Conservation (phyloP, 2,888 invertebrate genomes). For the Luperina nickerlii region DNA sequence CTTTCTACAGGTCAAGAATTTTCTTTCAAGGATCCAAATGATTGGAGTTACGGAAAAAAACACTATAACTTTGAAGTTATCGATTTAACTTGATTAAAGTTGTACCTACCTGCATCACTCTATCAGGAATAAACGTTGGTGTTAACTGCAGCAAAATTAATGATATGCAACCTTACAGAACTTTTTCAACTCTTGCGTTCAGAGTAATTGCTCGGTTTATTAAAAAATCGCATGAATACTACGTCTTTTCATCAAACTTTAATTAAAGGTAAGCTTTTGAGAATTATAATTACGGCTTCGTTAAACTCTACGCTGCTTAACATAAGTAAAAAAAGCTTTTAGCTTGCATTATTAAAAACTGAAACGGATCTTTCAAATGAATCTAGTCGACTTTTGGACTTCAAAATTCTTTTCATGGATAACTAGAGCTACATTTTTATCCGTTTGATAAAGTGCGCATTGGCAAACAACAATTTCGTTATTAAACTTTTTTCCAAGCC, state of each 20-base stretch:
- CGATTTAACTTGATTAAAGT: not conserved
- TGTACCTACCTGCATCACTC: not conserved
- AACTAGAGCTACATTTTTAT: constrained; percentile 38
- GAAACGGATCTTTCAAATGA: constrained; percentile 74
- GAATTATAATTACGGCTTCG: constrained; percentile 86
- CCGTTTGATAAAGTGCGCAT: constrained; percentile 44
- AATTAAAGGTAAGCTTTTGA: constrained; percentile 81
- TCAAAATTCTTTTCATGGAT: constrained; percentile 37
- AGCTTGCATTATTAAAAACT: constrained; percentile 81
- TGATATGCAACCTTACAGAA: constrained; percentile 14
- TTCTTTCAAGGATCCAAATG: not conserved
- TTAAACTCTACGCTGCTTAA: constrained; percentile 84
- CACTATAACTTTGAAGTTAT: not conserved
- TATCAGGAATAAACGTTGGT: not conserved
- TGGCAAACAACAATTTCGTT: constrained; percentile 57
- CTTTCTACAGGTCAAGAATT: not conserved
- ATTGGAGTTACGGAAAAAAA: not conserved
- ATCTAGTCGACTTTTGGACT: constrained; percentile 38
- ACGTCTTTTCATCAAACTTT: constrained; percentile 77
- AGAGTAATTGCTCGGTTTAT: constrained; percentile 54
- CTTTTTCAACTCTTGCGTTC: constrained; percentile 32
- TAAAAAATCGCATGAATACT: constrained; percentile 58
- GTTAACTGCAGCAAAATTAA: constrained; percentile 4
- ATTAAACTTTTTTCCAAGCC: constrained; percentile 49
- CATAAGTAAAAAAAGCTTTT: constrained; percentile 81